Conservation (phyloP, 2,113 vertebrate species). For the Callorhinus ursinus region DNA sequence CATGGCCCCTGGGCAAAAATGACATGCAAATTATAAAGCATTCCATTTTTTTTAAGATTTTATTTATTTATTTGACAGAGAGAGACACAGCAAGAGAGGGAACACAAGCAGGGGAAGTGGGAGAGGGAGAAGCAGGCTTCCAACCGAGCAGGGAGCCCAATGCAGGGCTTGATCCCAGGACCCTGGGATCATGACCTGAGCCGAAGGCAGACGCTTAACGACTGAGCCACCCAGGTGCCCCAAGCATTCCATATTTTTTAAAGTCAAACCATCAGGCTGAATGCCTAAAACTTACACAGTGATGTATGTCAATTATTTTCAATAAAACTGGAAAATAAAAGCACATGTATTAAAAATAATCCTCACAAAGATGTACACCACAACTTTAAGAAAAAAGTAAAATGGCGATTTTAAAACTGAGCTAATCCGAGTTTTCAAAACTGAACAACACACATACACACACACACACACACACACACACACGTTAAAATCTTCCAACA, state of each 20-base stretch:
- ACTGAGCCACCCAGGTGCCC: too few species aligned
- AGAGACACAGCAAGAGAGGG: too few species aligned
- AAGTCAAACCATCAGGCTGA: background rate
- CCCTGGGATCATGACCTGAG: too few species aligned
- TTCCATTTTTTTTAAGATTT: background rate
- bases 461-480: background rate
- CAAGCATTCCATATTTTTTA: background rate
- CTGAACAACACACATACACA: background rate
- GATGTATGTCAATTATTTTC: background rate
- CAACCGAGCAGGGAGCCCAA: too few species aligned
- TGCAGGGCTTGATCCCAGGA: too few species aligned
- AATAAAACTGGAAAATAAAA: background rate
- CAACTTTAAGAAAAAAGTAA: background rate
- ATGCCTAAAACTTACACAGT: background rate
- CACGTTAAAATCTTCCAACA: background rate
- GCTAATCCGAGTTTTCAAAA: background rate
- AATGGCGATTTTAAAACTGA: constrained; percentile 29
- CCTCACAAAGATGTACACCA: background rate
- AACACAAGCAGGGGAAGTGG: too few species aligned
- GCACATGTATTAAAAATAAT: background rate
- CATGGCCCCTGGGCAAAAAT: background rate
- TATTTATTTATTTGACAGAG: too few species aligned
- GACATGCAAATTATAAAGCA: background rate
- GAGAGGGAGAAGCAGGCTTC: too few species aligned
- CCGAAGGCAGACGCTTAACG: too few species aligned